Percentiles rank a stretch among this genome's conserved stretches.
phyloP scores from a whole-genome alignment of 2,113 vertebrate genomes.

The Prunella himalayana region DNA sequence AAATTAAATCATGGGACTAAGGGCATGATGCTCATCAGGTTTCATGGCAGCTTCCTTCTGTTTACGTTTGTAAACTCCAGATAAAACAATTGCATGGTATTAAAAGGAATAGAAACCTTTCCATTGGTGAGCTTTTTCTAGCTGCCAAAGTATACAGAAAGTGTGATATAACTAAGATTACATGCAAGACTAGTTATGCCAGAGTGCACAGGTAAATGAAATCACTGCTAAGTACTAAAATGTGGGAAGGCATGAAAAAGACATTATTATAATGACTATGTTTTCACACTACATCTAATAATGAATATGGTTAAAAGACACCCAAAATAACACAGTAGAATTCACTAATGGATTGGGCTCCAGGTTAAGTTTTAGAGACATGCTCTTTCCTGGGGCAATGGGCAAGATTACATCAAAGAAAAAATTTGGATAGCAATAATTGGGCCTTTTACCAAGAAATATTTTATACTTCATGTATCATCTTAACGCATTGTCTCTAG shows the following conservation, averaged over 20 bases:
- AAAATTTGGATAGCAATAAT: background rate
- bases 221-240: background rate
- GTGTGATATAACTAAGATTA: background rate
- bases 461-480: background rate
- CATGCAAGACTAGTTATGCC: background rate
- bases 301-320: background rate
- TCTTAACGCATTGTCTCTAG: background rate
- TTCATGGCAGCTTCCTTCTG: background rate
- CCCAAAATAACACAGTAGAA: background rate
- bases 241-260: background rate
- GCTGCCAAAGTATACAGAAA: background rate
- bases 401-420: background rate
- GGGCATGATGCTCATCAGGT: background rate
- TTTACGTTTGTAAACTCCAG: background rate
- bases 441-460: background rate
- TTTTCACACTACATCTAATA: background rate
- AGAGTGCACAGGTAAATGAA: background rate
- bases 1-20: background rate
- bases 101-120: conserved; percentile 14
- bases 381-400: background rate
- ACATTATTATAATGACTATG: background rate
- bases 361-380: background rate
- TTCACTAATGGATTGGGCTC: background rate
- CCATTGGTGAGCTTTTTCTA: background rate
- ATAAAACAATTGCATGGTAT: background rate